Percentiles rank a stretch among this genome's conserved stretches.
These are phyloP conservation scores for Abramis brama DNA, from an alignment of 2,113 vertebrate species.

Conservation along the genomic window DNA sequence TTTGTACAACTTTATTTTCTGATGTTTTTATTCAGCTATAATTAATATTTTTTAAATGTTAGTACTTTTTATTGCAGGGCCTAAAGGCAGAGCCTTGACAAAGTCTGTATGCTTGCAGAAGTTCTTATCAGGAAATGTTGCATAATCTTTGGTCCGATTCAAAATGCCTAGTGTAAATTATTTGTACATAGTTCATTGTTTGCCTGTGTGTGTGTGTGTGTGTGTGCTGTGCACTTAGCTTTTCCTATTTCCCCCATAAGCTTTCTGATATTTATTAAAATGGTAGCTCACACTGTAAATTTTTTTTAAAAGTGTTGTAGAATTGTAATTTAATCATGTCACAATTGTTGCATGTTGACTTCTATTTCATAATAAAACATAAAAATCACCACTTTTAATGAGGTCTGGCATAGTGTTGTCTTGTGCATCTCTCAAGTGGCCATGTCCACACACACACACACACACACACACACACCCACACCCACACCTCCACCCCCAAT, in stretches of 20 bases:
- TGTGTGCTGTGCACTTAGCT: slow-evolving; percentile 72
- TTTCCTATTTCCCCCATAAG: slow-evolving; percentile 58
- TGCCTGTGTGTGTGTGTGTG: slow-evolving; percentile 50
- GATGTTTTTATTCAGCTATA: slow-evolving; percentile 18
- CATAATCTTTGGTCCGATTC: slow-evolving; percentile 8
- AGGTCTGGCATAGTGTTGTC: slow-evolving; percentile 45
- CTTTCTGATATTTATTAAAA: slow-evolving; percentile 74
- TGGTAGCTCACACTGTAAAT: slow-evolving; percentile 69
- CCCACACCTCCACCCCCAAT: background rate
- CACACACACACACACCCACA: background rate
- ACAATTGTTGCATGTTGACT: slow-evolving; percentile 52
- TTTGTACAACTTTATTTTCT: background rate
- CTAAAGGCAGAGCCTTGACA: slow-evolving; percentile 18
- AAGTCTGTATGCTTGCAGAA: slow-evolving; percentile 12
- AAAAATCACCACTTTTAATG: slow-evolving; percentile 45
- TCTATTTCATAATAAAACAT: slow-evolving; percentile 52
- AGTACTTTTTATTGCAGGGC: slow-evolving; percentile 3
- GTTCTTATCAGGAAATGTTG: background rate
- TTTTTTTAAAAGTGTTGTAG: slow-evolving; percentile 2
- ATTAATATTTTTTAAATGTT: slow-evolving; percentile 13
- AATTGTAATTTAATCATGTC: slow-evolving; percentile 35
- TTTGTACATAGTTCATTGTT: slow-evolving; percentile 69
- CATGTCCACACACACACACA: background rate
- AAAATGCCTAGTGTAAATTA: slow-evolving; percentile 55
- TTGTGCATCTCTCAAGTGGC: slow-evolving; percentile 19